These are phyloP conservation scores for Cyphotilapia sp. DNA, from an alignment of 2,113 vertebrate genomes.

Conservation along the genomic window DNA sequence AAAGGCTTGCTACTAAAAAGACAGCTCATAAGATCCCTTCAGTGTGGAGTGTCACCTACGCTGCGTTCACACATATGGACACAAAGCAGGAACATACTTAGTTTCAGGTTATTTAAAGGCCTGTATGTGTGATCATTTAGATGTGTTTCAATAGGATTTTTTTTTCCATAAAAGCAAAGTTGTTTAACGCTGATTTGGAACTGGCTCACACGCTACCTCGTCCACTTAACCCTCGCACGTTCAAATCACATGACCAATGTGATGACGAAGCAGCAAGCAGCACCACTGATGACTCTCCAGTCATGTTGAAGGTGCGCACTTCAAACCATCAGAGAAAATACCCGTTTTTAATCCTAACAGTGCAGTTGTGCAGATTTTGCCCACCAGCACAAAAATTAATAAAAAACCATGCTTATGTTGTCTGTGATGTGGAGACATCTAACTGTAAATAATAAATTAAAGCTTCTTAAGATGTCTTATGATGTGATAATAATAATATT, in stretches of 20 bases:
- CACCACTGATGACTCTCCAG: not conserved
- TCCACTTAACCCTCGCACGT: not conserved
- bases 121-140: not conserved
- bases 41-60: not conserved
- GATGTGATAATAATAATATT: not conserved
- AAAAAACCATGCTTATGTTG: not conserved
- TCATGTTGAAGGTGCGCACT: not conserved
- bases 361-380: not conserved
- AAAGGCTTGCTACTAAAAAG: not conserved
- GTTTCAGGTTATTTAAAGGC: not conserved
- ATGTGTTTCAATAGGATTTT: not conserved
- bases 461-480: not conserved
- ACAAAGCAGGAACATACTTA: not conserved
- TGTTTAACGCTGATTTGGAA: not conserved
- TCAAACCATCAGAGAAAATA: not conserved
- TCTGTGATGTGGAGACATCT: not conserved
- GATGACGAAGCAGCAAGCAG: not conserved
- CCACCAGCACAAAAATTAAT: not conserved
- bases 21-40: not conserved
- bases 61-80: rapidly evolving
- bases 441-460: not conserved
- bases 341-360: rapidly evolving
- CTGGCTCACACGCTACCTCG: not conserved
- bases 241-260: not conserved
- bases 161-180: not conserved